Base-by-base conservation (phyloP, 2,113 vertebrate species). In the Leucosticte australis region DNA sequence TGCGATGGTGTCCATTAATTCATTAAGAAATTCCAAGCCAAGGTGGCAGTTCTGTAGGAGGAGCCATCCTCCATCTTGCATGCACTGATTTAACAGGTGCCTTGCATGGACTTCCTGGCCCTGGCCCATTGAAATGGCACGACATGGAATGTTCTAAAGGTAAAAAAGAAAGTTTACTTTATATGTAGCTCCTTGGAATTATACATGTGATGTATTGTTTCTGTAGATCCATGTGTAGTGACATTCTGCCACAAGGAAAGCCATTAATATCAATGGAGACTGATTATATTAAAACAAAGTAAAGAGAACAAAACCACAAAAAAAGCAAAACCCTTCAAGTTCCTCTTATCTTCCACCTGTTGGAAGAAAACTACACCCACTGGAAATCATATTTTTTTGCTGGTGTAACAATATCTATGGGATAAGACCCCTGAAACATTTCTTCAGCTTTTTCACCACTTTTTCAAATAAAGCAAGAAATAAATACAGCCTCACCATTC, bases 11-110 rank as follows among this genome's bases (percentile, higher is more conserved):
- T 98, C 98, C 95, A 99, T 91, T 85, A 99, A 97, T 86, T 99
- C 98, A 28, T 97, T 96, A 96, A 99, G 96, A 95, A 99, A 99
- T 55, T 98, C 97, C 73, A 99, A 96, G 9, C 98, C 98, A 89
- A 99, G 98, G 94, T 99, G 98, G 59, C 98, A 98, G 95, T 99
- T 99, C 97, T 99, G 98, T 74, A 99, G 98, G 23, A 99, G 98
- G 28, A 98, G 96, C 98, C 98, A 99, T 62, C 98, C 98, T 44
- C 98, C 98, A 22, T 98, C 98, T 47, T 96, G 96, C 97, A 98
- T 98, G 70, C 98, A 98, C 63, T 97, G 97, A 83, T 95, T 97
- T 90, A 99, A 85, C 53, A 99, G 97, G 68, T 97, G 97, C 46
- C 98, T 98, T 83, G 98, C 98, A 41, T 98, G 98, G 27, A 98